Evolutionary conservation across 2,113 vertebrate genomes (phyloP).

Genomic region (Falco punctatus): DNA sequence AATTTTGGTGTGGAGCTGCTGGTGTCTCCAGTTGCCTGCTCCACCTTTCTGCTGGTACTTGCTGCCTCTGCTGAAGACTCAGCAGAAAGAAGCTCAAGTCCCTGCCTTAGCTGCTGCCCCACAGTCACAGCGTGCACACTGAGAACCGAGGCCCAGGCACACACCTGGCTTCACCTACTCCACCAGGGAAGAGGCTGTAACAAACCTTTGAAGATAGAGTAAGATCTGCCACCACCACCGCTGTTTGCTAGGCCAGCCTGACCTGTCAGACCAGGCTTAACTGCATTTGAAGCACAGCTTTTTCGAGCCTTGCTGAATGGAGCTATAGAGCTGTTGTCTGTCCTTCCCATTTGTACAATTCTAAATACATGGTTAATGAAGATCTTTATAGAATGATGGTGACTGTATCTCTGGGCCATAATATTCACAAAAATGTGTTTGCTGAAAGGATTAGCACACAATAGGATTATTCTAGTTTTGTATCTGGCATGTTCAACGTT

Average conservation of each 20-base stretch:
- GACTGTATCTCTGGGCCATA: background rate
- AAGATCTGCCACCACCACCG: background rate
- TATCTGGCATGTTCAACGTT: background rate
- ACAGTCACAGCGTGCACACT: background rate
- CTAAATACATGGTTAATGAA: background rate
- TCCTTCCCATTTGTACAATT: background rate
- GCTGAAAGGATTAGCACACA: background rate
- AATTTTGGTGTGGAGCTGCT: background rate
- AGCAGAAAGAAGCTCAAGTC: background rate
- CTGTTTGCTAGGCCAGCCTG: background rate
- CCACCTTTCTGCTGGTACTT: background rate
- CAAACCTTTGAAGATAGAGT: background rate
- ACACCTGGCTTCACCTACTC: background rate
- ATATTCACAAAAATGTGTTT: background rate
- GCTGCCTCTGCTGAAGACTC: too few relatives aligned
- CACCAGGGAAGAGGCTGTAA: background rate
- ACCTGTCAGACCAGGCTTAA: background rate
- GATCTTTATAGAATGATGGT: background rate
- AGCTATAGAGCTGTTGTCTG: background rate
- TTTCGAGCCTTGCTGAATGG: background rate
- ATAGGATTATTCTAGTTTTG: background rate
- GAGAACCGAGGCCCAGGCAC: accelerated
- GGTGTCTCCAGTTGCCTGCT: background rate
- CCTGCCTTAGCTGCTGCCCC: background rate
- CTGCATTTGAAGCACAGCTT: background rate